phyloP scores from a whole-genome alignment of 2,113 vertebrate species.

The Pygoscelis antarcticus region DNA sequence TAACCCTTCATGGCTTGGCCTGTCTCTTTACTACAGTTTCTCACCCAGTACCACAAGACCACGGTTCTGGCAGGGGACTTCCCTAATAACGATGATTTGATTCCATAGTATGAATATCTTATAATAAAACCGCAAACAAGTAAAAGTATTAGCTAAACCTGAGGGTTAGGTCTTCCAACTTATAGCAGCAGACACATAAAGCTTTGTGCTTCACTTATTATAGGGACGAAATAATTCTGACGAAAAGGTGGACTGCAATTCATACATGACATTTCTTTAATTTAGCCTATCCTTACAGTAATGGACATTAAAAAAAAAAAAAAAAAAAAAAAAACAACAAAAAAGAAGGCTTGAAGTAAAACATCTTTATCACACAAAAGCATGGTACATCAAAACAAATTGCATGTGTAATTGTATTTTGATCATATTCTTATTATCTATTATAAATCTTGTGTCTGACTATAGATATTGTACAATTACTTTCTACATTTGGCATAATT shows the following conservation, averaged over 20 bases:
- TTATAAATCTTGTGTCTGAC: not conserved
- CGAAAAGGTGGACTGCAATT: not conserved
- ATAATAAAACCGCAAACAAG: not conserved
- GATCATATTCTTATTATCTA: not conserved
- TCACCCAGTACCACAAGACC: not conserved
- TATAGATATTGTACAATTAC: not conserved
- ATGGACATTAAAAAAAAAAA: not conserved
- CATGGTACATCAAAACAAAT: not conserved
- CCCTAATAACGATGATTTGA: not conserved
- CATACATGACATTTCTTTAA: not conserved
- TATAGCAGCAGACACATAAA: not conserved
- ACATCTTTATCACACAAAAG: not conserved
- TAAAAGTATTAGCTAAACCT: not conserved
- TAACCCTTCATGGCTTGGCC: not conserved
- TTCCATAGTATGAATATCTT: not conserved
- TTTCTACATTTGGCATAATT: slow-evolving; percentile 9
- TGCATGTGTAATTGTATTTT: slow-evolving; percentile 26
- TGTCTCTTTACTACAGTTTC: not conserved
- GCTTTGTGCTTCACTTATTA: not conserved
- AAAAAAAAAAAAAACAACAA: not conserved
- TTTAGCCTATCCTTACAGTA: not conserved
- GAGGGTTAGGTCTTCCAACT: not conserved
- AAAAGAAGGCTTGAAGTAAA: not conserved
- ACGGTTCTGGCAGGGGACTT: not conserved
- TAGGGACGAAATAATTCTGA: not conserved